Base-by-base conservation (phyloP, 2,888 invertebrate species). In the Pilophorus perplexus region DNA sequence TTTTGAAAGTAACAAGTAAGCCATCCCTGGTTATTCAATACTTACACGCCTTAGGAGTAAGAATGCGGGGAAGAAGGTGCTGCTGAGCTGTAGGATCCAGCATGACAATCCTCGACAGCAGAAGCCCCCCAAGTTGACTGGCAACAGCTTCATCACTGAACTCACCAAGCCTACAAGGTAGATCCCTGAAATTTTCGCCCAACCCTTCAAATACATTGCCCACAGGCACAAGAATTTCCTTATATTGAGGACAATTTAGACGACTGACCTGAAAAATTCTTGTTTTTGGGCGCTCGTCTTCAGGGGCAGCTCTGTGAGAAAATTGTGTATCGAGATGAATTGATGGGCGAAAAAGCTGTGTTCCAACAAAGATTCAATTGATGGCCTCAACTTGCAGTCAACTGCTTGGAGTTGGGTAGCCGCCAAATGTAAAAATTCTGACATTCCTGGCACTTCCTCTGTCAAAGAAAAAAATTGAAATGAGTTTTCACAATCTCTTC, bases 321-420 rank as follows among this genome's bases (percentile, higher is more conserved):
- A 93, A 70, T 88, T 86, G 75, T 91, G 86, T 71, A 93, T 88
- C 20, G 83, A 80, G 68, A 93, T 86, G 75, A 93, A 93, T 74
- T 91, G 89, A 75, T 92, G 90, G 73, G 87, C 89, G 75, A 89
- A 93, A 77, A 90, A 89, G 48, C 84, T 83, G 77, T 92, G 89
- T 59, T 83, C 78, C 2, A 89, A 78, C 27, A 89, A 79, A 20
- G 83, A 81, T 5, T 83, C 81, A 28, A 93, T 79, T 69, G 82
- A 83, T 2, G 90, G 89, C 64, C 92, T 82, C 72, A 83, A 78
- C 37, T 79, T 77, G 6, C 86, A 81, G 72, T 86, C 84, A 60
- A 80, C 75, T 74, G 86, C 84, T 74, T 89, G 85, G 64, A 92
- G 79, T 72, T 83, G 82, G 55, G 83, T 83, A 74, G 81, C 83